A percentile compares a stretch with the other conserved stretches of the same genome.
These are phyloP conservation scores for Sandelia bainsii DNA, from an alignment of 2,797 vertebrate genomes.

Conservation along the genomic window DNA sequence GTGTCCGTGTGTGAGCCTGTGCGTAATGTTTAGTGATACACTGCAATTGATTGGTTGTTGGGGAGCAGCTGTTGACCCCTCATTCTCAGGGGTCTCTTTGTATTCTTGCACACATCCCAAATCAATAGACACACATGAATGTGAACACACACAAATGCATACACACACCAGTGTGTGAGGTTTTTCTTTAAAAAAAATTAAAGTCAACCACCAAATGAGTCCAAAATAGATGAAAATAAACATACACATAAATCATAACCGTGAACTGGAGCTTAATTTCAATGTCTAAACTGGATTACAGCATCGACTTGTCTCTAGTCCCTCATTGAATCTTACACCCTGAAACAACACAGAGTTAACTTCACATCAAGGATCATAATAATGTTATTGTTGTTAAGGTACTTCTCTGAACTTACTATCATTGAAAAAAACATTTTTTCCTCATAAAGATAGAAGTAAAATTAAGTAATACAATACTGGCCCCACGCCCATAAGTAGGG, in stretches of 20 bases:
- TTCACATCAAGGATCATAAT: background rate
- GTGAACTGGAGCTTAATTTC: constrained; percentile 6
- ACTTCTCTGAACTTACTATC: background rate
- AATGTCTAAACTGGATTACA: background rate
- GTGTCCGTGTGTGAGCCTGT: constrained; percentile 55
- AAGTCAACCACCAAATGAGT: constrained; percentile 5
- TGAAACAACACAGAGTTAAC: constrained; percentile 1
- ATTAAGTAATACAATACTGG: constrained; percentile 37
- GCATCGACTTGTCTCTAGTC: background rate
- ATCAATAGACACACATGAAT: constrained; percentile 78
- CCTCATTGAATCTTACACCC: background rate
- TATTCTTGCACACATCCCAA: constrained; percentile 83
- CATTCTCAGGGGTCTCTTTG: constrained; percentile 84
- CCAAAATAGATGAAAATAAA: constrained; percentile 22
- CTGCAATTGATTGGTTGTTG: constrained; percentile 86
- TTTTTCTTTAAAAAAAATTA: background rate
- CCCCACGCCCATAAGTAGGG: constrained; percentile 29
- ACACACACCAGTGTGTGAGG: constrained; percentile 22
- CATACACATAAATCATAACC: background rate
- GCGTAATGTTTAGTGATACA: constrained; percentile 86
- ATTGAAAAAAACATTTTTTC: background rate
- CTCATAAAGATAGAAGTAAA: constrained; percentile 22
- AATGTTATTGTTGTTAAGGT: background rate
- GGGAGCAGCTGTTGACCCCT: constrained; percentile 86
- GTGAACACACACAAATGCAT: constrained; percentile 40